Evolutionary conservation across 2,888 invertebrate species (phyloP).

Genomic region (Apotomis betuletana): DNA sequence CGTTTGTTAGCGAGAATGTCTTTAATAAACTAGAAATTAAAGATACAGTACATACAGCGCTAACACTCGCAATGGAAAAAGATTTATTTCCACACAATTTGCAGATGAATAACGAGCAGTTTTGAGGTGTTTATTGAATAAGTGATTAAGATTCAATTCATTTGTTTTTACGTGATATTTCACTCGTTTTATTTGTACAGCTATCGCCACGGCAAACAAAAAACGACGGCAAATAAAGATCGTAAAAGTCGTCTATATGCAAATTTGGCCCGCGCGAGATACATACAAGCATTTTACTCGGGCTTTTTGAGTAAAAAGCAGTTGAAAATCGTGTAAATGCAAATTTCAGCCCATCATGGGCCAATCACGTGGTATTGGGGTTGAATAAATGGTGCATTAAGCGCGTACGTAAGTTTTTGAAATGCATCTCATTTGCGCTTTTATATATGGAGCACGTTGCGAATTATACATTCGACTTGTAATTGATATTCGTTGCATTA

Average conservation of each 20-base stretch:
- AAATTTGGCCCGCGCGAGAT: conserved; percentile 17
- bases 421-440: background rate
- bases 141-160: too few species aligned
- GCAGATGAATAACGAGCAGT: too few species aligned
- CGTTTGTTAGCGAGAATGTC: too few species aligned
- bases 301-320: conserved; percentile 16
- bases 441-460: too few species aligned
- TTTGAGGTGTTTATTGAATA: too few species aligned
- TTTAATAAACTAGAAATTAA: too few species aligned
- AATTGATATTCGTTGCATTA: too few species aligned
- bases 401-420: background rate
- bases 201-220: background rate
- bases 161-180: too few species aligned
- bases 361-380: conserved; percentile 18
- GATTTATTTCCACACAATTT: too few species aligned
- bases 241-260: conserved; percentile 30
- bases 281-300: conserved; percentile 11
- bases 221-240: background rate
- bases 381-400: background rate
- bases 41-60: too few species aligned
- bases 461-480: too few species aligned
- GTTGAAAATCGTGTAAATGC: conserved; percentile 28
- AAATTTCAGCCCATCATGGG: conserved; percentile 11
- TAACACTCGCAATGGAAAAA: too few species aligned
- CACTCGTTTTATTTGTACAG: background rate